Base-by-base conservation (phyloP, 2,888 invertebrate genomes). In the Pemphredon lugubris region DNA sequence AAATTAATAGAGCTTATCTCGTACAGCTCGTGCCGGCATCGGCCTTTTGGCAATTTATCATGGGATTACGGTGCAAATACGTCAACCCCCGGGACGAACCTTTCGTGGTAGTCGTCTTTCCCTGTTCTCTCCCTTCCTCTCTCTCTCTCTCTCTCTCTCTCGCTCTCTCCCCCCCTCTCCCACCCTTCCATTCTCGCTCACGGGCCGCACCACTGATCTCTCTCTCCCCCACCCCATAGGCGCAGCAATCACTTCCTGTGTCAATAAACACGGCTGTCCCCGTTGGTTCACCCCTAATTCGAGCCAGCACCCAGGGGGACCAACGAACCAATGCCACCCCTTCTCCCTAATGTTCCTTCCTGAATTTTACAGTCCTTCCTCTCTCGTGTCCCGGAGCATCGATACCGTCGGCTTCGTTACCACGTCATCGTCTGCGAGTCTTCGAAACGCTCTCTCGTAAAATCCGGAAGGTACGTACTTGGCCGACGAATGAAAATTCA, bases 1-100 rank as follows among this genome's bases (percentile, higher is more conserved):
- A 89, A 88, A 89, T 89, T 89, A 89, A 89, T 89, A 88, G 88
- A 89, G 86, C 87, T 86, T 85, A 86, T 87, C 86, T 84, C 77
- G 76, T 66, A 68, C 75, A 60, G 65, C 51, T 73, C 71, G 75
- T 77, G 77, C 70, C 79, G 75, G 69, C 71, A 72, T n/a, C 76
- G 79, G 84, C 80, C 83, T 84, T 86, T 86, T 79, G 79, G 84
- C 81, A 87, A 89, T 89, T 89, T 88, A 89, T 89, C 89, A 89
- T 84, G 86, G 87, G 89, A 89, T 89, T 88, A 89, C 87, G 86
- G 73, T 84, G 88, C 88, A 86, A 89, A 87, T 88, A 88, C 84
- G 84, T 75, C 77, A 73, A 73, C 72, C 73, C n/a, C 30, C 74
- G 77, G 80, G 74, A 73, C 70, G 73, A 59, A 53, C 65, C 54